A percentile compares a stretch with the other conserved stretches of the same genome.
These are phyloP conservation scores for Epinotia demarniana DNA, from an alignment of 2,888 invertebrate genomes.

Conservation along the genomic window DNA sequence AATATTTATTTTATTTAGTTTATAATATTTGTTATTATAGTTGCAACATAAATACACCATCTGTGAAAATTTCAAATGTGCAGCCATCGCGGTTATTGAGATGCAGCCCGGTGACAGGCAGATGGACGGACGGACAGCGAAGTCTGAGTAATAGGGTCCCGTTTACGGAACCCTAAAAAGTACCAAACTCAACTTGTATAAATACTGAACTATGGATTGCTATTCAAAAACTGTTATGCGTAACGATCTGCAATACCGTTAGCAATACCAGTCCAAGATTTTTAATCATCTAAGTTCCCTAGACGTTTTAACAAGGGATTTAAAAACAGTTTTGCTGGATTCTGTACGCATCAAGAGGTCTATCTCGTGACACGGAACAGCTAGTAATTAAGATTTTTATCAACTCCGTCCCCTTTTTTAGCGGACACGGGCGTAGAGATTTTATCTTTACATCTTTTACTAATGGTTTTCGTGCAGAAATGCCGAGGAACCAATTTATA, in stretches of 20 bases:
- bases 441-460: conserved; percentile 28
- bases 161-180: too few species aligned
- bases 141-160: too few species aligned
- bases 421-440: conserved; percentile 15
- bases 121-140: too few species aligned
- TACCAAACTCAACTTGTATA: too few species aligned
- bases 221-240: background rate
- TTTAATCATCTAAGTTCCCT: conserved; percentile 4
- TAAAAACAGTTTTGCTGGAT: conserved; percentile 27
- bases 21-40: too few species aligned
- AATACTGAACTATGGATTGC: too few species aligned
- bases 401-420: conserved; percentile 21
- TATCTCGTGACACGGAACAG: conserved; percentile 1
- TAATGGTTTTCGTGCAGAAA: conserved; percentile 37
- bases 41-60: too few species aligned
- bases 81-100: too few species aligned
- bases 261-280: conserved; percentile 9
- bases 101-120: too few species aligned
- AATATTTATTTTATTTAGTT: too few species aligned
- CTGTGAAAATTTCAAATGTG: too few species aligned
- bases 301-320: conserved; percentile 29
- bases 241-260: background rate
- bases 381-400: conserved; percentile 41
- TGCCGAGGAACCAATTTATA: background rate
- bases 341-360: conserved; percentile 17